Conservation (phyloP, 2,888 invertebrate genomes). For the Meiosimyza platycephala region DNA sequence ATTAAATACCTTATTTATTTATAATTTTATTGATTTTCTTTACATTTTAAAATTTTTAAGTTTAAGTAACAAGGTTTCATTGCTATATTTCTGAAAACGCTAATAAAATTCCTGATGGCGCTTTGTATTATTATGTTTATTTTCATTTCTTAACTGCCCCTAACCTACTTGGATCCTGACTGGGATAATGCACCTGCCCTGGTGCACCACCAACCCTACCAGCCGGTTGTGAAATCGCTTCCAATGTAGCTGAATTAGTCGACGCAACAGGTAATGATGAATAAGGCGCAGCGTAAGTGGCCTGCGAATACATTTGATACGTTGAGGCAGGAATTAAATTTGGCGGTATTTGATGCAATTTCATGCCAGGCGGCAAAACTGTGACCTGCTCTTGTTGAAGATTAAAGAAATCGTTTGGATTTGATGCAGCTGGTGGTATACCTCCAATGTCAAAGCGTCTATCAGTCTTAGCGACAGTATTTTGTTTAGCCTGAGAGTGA, state of each 20-base stretch:
- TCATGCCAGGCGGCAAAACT: constrained; percentile 67
- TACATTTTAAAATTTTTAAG: no score
- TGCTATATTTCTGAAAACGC: no score
- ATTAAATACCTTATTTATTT: no score
- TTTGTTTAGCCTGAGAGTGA: constrained; percentile 86
- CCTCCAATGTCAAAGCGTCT: constrained; percentile 79
- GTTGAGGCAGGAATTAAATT: constrained; percentile 64
- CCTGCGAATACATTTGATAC: constrained; percentile 63
- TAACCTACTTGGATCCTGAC: constrained; percentile 94
- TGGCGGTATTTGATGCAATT: constrained; percentile 65
- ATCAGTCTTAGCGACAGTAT: constrained; percentile 68
- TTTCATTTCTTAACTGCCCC: constrained; percentile 72
- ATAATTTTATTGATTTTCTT: no score
- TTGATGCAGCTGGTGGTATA: constrained; percentile 74
- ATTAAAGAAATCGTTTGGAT: constrained; percentile 75
- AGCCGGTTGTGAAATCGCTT: constrained; percentile 65
- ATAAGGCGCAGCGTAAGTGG: constrained; percentile 66
- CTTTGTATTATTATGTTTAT: background rate
- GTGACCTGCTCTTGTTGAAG: constrained; percentile 68
- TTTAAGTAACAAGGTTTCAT: no score
- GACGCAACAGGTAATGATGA: constrained; percentile 59
- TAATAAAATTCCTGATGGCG: background rate
- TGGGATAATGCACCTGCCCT: constrained; percentile 87
- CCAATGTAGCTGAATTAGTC: constrained; percentile 60
- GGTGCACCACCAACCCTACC: constrained; percentile 71